Conservation (phyloP, 2,888 invertebrate species). For the Hydriomena furcata region DNA sequence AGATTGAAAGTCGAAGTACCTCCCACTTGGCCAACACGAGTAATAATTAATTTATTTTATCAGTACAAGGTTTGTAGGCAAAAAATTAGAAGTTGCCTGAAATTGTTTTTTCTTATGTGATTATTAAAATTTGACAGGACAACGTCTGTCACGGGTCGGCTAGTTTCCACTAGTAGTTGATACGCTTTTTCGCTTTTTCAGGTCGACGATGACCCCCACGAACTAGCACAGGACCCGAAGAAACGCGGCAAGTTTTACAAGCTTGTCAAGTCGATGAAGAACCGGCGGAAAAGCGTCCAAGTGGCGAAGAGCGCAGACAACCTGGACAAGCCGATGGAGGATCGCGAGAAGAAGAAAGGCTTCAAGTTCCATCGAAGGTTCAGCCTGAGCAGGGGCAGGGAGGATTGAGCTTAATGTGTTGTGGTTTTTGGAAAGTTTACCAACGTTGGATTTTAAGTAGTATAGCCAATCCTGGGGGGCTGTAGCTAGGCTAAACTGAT, state of each 20-base stretch:
- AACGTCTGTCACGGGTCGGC: too few relatives aligned
- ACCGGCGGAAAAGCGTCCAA: constrained; percentile 76
- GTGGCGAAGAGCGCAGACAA: constrained; percentile 77
- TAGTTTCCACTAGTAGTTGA: too few relatives aligned
- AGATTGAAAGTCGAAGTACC: too few relatives aligned
- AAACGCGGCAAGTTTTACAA: constrained; percentile 76
- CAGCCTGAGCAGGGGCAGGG: constrained; percentile 71
- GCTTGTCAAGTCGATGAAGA: constrained; percentile 77
- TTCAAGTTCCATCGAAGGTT: constrained; percentile 77
- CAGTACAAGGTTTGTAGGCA: too few relatives aligned
- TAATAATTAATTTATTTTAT: too few relatives aligned
- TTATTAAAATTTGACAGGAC: too few relatives aligned
- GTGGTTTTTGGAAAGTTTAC: constrained; percentile 26
- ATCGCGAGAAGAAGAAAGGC: constrained; percentile 67
- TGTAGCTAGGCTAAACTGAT: too few relatives aligned
- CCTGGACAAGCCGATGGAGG: constrained; percentile 64
- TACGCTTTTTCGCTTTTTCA: constrained; percentile 6
- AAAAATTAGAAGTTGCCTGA: too few relatives aligned
- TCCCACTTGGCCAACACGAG: too few relatives aligned
- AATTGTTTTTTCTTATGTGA: too few relatives aligned
- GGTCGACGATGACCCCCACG: constrained; percentile 64
- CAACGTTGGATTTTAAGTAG: constrained; percentile 13
- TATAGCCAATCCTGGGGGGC: neutral
- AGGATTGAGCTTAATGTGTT: constrained; percentile 60
- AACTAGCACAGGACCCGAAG: constrained; percentile 61